A percentile compares a stretch with the other conserved stretches of the same genome.
Conservation (phyloP, 2,113 vertebrate genomes). For the Antechinus flavipes region DNA sequence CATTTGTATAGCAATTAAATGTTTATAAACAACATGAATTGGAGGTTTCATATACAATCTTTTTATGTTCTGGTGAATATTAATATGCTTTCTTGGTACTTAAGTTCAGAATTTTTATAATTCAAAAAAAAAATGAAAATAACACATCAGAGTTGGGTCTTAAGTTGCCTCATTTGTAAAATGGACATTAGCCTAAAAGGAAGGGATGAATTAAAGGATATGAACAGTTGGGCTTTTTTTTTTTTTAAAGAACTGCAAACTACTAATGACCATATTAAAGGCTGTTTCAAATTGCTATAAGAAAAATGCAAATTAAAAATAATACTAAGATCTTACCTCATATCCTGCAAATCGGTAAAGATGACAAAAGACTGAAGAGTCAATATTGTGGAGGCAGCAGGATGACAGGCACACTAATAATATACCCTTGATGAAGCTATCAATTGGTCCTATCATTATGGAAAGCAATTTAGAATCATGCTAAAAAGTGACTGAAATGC, state of each 20-base stretch:
- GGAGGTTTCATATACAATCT: not conserved
- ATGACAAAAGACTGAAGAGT: not conserved
- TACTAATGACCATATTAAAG: not conserved
- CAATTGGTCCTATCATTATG: not conserved
- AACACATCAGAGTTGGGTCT: not conserved
- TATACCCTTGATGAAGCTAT: not conserved
- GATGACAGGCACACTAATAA: not conserved
- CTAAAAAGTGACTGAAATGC: not conserved
- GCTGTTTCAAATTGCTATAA: not conserved
- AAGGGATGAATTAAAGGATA: not conserved
- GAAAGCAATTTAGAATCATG: not conserved
- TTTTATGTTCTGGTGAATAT: not conserved
- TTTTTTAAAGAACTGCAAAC: not conserved
- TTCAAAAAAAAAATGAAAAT: not conserved
- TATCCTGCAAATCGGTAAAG: not conserved
- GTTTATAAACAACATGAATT: not conserved
- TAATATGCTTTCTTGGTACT: not conserved
- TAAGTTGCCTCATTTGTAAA: not conserved
- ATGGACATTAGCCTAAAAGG: not conserved
- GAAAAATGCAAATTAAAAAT: not conserved
- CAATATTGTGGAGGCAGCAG: not conserved
- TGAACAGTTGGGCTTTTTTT: not conserved
- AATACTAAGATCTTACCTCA: not conserved
- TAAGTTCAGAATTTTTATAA: not conserved
- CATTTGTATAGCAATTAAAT: not conserved